A percentile compares a stretch with the other conserved stretches of the same genome.
Conservation (phyloP, 2,797 vertebrate genomes). For the Neostethus bicornis region DNA sequence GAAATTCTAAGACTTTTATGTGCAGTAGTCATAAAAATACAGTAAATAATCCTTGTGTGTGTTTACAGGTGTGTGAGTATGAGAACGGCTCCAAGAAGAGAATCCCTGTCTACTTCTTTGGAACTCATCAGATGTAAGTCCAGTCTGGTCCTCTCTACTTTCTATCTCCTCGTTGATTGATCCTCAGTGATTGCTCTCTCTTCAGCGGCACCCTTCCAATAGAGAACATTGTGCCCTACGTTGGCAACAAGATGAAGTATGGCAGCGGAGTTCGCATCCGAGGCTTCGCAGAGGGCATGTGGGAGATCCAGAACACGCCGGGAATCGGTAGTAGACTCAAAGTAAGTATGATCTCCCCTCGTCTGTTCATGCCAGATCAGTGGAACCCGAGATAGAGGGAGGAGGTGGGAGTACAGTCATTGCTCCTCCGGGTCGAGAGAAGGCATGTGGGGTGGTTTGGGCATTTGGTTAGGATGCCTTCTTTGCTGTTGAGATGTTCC, state of each 20-base stretch:
- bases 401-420: no score
- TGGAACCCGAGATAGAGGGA: no score
- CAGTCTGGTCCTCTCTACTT: fast-evolving
- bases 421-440: no score
- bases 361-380: background rate
- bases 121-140: conserved; percentile 74
- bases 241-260: conserved; percentile 67
- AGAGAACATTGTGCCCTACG: conserved; percentile 55
- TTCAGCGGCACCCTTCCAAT: conserved; percentile 50
- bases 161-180: background rate
- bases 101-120: conserved; percentile 69
- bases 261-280: conserved; percentile 66
- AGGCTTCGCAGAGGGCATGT: conserved; percentile 74
- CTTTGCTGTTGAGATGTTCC: no score
- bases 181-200: background rate
- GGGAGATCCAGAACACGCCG: conserved; percentile 76
- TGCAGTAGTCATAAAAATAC: no score
- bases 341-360: conserved; percentile 14
- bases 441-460: no score
- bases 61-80: conserved; percentile 59
- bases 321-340: conserved; percentile 60
- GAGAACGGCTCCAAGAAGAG: conserved; percentile 49
- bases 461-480: no score
- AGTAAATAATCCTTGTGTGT: background rate
- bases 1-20: no score